phyloP scores from a whole-genome alignment of 1,140 invertebrate species.

The Phortica variegata region DNA sequence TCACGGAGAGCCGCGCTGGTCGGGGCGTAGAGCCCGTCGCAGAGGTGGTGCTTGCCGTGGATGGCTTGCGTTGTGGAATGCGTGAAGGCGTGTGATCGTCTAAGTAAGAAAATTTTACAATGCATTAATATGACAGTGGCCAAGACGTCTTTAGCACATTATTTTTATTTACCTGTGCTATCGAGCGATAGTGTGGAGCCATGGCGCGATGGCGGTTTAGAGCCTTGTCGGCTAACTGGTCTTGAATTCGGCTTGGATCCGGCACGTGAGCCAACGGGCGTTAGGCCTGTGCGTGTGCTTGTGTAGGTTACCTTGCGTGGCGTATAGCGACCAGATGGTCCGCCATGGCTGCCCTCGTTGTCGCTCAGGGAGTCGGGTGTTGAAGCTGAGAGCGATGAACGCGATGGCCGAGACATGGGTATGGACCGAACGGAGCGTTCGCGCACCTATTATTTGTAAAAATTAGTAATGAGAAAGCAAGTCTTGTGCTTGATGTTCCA shows the following conservation, averaged over 20 bases:
- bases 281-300: slow-evolving; percentile 59
- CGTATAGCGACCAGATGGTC: slow-evolving; percentile 62
- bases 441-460: slow-evolving; percentile 68
- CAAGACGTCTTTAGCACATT: not conserved
- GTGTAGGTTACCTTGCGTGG: slow-evolving; percentile 64
- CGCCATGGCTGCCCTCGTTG: slow-evolving; percentile 72
- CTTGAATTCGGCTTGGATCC: slow-evolving; percentile 74
- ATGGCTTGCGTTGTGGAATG: slow-evolving; percentile 69
- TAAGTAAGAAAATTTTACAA: slow-evolving; percentile 35
- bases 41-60: slow-evolving; percentile 59
- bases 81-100: slow-evolving; percentile 73
- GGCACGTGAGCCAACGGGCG: slow-evolving; percentile 70
- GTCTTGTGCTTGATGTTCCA: too few relatives aligned
- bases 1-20: slow-evolving; percentile 60
- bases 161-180: slow-evolving; percentile 69
- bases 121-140: too few relatives aligned
- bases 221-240: slow-evolving; percentile 77
- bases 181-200: slow-evolving; percentile 90
- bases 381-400: slow-evolving; percentile 75
- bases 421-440: slow-evolving; percentile 83
- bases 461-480: too few relatives aligned
- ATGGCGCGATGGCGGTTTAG: slow-evolving; percentile 88
- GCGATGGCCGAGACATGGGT: slow-evolving; percentile 73
- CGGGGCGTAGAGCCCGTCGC: slow-evolving; percentile 60
- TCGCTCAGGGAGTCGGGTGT: slow-evolving; percentile 86